Conservation (phyloP, 2,113 vertebrate species). For the Oryzias celebensis region DNA sequence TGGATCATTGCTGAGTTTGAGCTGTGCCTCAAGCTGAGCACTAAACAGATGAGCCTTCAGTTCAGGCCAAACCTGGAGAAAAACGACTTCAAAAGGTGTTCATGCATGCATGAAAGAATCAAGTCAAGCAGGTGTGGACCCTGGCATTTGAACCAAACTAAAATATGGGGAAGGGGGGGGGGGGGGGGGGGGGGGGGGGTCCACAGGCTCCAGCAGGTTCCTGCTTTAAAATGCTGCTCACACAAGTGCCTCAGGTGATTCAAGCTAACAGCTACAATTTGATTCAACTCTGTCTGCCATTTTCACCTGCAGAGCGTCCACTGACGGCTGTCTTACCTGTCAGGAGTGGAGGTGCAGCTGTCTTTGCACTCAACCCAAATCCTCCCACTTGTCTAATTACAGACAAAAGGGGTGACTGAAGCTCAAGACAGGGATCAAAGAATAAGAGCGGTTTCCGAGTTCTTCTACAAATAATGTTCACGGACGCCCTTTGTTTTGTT, state of each 20-base stretch:
- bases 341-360: constrained; percentile 25
- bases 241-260: constrained; percentile 46
- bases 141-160: constrained; percentile 37
- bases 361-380: constrained; percentile 58
- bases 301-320: constrained; percentile 38
- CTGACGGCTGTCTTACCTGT: constrained; percentile 25
- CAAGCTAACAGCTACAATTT: constrained; percentile 59
- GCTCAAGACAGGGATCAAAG: constrained; percentile 20
- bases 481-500: constrained; percentile 18
- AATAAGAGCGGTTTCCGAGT: constrained; percentile 7
- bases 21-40: constrained; percentile 14
- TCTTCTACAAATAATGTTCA: constrained; percentile 45
- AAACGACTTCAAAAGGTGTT: constrained; percentile 39
- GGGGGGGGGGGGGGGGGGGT: constrained; percentile 22
- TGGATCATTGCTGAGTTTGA: constrained; percentile 33
- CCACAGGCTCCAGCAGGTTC: constrained; percentile 20
- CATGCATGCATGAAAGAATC: constrained; percentile 34
- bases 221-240: constrained; percentile 68
- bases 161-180: constrained; percentile 9
- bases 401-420: constrained; percentile 41
- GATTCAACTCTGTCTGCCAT: constrained; percentile 58
- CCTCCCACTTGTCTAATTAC: constrained; percentile 59
- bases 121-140: constrained; percentile 44
- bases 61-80: constrained; percentile 6
- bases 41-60: constrained; percentile 19